Evolutionary conservation across 2,888 invertebrate genomes (phyloP).

Genomic region (Plemyria rubiginata): DNA sequence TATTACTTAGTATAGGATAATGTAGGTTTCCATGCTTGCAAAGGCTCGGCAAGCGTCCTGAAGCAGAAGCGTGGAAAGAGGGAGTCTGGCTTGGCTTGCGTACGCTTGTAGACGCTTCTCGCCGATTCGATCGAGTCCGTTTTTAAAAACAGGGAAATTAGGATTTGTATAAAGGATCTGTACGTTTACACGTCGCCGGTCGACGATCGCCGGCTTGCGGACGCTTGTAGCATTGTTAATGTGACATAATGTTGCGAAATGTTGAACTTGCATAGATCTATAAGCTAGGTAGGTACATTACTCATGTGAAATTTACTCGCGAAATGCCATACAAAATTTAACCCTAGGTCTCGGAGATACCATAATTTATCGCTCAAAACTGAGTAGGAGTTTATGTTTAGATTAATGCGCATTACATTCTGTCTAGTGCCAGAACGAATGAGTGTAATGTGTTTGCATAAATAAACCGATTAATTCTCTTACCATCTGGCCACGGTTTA

Average conservation of each 20-base stretch:
- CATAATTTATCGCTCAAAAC: constrained; percentile 6
- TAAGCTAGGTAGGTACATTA: not conserved
- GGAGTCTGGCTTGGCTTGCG: no score
- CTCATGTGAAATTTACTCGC: not conserved
- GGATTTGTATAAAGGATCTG: no score
- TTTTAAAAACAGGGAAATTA: no score
- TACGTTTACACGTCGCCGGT: no score
- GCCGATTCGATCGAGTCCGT: no score
- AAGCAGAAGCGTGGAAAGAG: no score
- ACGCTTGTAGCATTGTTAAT: no score
- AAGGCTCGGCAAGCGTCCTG: no score
- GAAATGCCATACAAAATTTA: not conserved
- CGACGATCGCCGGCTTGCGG: no score
- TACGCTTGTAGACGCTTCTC: no score
- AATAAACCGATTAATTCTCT: constrained; percentile 11
- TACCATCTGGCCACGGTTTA: constrained; percentile 14
- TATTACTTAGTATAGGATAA: no score
- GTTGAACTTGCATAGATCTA: not conserved
- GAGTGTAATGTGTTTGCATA: constrained; percentile 6
- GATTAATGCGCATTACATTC: constrained; percentile 10
- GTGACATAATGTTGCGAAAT: constrained; percentile 1
- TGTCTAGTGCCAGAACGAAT: constrained; percentile 11
- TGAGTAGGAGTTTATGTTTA: constrained; percentile 6
- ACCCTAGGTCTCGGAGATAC: not conserved
- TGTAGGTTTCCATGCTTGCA: no score